These are phyloP conservation scores for Gadus macrocephalus DNA, from an alignment of 2,113 vertebrate species.

Conservation along the genomic window DNA sequence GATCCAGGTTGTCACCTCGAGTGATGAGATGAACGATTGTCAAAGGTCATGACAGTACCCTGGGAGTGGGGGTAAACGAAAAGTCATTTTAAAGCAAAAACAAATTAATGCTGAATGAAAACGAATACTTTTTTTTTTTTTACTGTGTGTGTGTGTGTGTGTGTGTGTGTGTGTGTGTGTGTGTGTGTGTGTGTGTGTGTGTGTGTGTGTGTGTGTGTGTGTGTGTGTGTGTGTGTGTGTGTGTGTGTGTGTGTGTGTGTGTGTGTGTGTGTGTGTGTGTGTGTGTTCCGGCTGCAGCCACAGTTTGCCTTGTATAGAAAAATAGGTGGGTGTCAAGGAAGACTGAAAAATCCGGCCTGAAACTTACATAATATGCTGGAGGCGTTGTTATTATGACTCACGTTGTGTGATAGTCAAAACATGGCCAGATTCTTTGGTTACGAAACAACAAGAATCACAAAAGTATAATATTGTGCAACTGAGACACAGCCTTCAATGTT, in stretches of 20 bases:
- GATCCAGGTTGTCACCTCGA: background rate
- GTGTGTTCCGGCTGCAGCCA: background rate
- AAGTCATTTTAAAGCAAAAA: constrained; percentile 4
- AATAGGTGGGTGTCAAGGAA: constrained; percentile 7
- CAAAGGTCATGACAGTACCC: constrained; percentile 18
- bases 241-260: background rate
- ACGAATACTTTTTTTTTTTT: background rate
- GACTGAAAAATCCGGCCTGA: constrained; percentile 32
- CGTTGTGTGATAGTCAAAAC: constrained; percentile 43
- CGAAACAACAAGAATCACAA: constrained; percentile 46
- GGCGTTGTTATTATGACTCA: constrained; percentile 62
- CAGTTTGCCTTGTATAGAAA: background rate
- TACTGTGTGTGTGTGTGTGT: background rate
- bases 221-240: background rate
- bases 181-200: background rate
- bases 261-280: background rate
- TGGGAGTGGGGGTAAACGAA: constrained; percentile 27
- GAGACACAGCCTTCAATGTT: too few species aligned
- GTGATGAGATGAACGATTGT: constrained; percentile 11
- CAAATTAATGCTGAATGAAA: too few species aligned
- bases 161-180: background rate
- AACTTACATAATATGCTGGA: constrained; percentile 54
- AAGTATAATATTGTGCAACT: too few species aligned
- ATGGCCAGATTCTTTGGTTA: constrained; percentile 55
- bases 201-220: background rate